phyloP scores from a whole-genome alignment of 2,888 invertebrate genomes.

The Protophormia terraenovae region DNA sequence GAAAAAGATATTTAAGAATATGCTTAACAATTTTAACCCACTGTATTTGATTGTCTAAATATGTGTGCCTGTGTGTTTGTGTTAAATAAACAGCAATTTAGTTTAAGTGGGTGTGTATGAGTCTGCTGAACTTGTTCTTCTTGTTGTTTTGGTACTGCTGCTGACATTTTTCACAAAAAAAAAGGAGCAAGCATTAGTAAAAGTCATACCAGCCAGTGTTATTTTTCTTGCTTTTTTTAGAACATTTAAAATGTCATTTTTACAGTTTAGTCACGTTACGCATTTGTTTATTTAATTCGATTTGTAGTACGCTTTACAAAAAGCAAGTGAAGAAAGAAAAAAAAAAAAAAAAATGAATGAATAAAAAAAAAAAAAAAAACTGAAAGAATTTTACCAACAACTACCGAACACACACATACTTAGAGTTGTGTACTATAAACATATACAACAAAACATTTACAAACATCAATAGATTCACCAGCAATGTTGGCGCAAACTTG shows the following conservation, averaged over 20 bases:
- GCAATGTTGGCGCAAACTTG: constrained; percentile 37
- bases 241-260: constrained; percentile 72
- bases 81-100: constrained; percentile 49
- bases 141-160: background rate
- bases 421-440: too few species aligned
- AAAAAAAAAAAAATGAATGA: background rate
- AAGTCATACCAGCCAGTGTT: constrained; percentile 1
- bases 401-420: background rate
- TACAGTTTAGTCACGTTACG: constrained; percentile 80
- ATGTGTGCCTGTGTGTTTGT: background rate
- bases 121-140: background rate
- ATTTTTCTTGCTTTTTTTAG: background rate
- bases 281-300: constrained; percentile 82
- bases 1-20: background rate
- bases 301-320: constrained; percentile 70
- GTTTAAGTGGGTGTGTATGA: background rate
- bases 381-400: constrained; percentile 18
- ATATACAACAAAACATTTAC: background rate
- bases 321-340: background rate
- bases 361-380: background rate
- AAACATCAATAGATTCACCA: background rate
- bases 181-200: background rate
- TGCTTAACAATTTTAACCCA: background rate
- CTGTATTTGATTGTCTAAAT: background rate
- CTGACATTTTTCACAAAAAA: background rate